Conservation (phyloP, 2,888 invertebrate species). For the Ommatoiulus sabulosus region DNA sequence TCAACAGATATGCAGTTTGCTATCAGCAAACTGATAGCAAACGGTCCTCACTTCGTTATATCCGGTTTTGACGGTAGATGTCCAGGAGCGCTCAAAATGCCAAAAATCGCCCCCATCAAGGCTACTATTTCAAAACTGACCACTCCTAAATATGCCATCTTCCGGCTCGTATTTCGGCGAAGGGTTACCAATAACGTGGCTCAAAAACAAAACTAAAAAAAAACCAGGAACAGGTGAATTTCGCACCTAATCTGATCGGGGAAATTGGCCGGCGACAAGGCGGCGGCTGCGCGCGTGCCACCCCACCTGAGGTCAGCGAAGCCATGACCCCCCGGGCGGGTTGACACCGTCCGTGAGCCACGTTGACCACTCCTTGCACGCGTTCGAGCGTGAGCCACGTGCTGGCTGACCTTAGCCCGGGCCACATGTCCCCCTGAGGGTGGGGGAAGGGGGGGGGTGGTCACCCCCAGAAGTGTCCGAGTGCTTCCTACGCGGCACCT, state of each 20-base stretch:
- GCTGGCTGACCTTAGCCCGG: slow-evolving; percentile 23
- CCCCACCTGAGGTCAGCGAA: not conserved
- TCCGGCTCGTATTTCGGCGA: not conserved
- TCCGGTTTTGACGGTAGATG: too few species aligned
- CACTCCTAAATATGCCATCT: not conserved
- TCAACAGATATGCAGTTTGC: too few species aligned
- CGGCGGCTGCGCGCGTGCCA: slow-evolving; percentile 38
- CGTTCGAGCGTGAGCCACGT: slow-evolving; percentile 12
- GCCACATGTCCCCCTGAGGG: not conserved
- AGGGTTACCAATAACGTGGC: not conserved
- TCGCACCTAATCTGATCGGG: not conserved
- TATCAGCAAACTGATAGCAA: too few species aligned
- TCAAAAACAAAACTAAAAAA: not conserved
- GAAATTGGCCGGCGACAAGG: not conserved
- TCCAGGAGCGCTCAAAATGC: too few species aligned
- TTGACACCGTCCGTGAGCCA: slow-evolving; percentile 18
- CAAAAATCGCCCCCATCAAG: too few species aligned
- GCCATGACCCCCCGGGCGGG: not conserved
- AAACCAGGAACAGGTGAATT: not conserved
- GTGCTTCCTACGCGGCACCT: not conserved
- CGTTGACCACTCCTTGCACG: not conserved
- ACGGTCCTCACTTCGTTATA: too few species aligned
- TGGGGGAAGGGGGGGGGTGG: not conserved
- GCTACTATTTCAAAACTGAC: too few species aligned
- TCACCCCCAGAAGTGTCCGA: not conserved